A percentile compares a stretch with the other conserved stretches of the same genome.
Evolutionary conservation across 2,888 invertebrate species (phyloP).

Genomic region (Limnephilus marmoratus): DNA sequence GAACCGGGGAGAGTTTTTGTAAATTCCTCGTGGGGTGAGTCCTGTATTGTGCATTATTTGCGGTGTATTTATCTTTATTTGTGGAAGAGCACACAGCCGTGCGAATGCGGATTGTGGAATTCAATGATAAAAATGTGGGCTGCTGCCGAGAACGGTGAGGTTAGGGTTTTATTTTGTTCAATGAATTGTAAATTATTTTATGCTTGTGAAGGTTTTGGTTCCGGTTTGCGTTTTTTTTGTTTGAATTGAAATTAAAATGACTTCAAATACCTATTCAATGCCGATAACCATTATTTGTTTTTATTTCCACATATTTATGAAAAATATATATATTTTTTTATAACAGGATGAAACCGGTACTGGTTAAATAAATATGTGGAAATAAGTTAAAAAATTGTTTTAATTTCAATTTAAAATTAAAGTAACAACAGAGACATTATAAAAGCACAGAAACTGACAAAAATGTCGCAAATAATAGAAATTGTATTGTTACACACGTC

Average conservation of each 20-base stretch:
- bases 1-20: neutral
- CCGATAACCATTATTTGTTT: neutral
- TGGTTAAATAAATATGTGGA: too few relatives aligned
- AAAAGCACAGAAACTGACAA: too few relatives aligned
- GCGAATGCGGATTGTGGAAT: neutral
- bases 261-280: neutral
- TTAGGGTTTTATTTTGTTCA: neutral
- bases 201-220: neutral
- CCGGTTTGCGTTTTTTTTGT: neutral
- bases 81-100: neutral
- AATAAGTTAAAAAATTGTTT: too few relatives aligned
- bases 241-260: neutral
- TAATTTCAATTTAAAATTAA: too few relatives aligned
- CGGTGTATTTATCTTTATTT: conserved; percentile 31
- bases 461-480: too few relatives aligned
- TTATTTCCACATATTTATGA: too few relatives aligned
- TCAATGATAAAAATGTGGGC: neutral
- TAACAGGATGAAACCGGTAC: too few relatives aligned
- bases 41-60: conserved; percentile 22
- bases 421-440: too few relatives aligned
- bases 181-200: conserved; percentile 2
- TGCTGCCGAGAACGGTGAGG: neutral
- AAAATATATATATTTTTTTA: too few relatives aligned
- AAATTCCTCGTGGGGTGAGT: neutral
- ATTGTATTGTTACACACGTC: too few relatives aligned